Conservation (phyloP, 2,113 vertebrate species). For the Oncorhynchus kisutch region DNA sequence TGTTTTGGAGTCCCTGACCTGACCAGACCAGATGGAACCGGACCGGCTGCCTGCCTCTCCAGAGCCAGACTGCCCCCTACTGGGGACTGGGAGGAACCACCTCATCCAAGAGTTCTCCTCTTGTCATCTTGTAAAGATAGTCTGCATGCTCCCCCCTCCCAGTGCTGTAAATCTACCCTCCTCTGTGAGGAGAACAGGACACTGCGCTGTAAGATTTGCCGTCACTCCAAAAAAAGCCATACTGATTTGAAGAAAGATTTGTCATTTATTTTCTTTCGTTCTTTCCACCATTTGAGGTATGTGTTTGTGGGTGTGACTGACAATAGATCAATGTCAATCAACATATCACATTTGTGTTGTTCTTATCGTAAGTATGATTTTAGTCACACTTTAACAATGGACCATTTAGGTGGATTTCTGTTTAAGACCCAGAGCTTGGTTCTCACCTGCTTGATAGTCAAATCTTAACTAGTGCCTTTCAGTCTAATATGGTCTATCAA, state of each 20-base stretch:
- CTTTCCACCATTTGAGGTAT: background rate
- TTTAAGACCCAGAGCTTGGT: slow-evolving; percentile 17
- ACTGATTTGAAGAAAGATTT: slow-evolving; percentile 77
- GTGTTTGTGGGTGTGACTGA: background rate
- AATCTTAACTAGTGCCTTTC: slow-evolving; percentile 67
- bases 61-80: background rate
- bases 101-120: background rate
- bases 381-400: background rate
- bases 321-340: background rate
- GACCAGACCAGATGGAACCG: slow-evolving; percentile 21
- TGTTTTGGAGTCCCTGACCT: background rate
- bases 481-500: slow-evolving; percentile 31
- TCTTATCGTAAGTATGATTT: slow-evolving; percentile 43
- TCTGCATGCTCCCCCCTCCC: slow-evolving; percentile 17
- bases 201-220: slow-evolving; percentile 82
- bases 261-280: slow-evolving; percentile 10
- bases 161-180: slow-evolving; percentile 76
- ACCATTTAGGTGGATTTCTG: slow-evolving; percentile 17
- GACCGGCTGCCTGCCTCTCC: background rate
- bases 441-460: slow-evolving; percentile 43
- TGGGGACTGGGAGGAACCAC: background rate
- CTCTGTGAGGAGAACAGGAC: slow-evolving; percentile 91
- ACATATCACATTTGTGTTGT: background rate
- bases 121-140: no score
- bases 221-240: slow-evolving; percentile 79